Conservation (phyloP, 2,888 invertebrate genomes). For the Polymixis lichenea region DNA sequence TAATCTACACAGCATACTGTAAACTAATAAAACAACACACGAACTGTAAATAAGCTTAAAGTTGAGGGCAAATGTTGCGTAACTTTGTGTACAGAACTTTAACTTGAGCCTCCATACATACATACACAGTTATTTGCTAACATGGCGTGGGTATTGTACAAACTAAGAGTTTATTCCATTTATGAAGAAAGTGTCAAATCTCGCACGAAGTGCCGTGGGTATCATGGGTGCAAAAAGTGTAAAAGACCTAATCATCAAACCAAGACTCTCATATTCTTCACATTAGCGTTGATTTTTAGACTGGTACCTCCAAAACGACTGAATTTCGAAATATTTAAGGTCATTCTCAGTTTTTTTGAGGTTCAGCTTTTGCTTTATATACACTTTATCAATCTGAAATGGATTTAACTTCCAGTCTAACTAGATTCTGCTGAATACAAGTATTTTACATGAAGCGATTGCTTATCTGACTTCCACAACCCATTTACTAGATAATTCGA, state of each 20-base stretch:
- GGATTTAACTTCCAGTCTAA: too few species aligned
- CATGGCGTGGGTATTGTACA: constrained; percentile 1
- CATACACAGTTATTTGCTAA: constrained; percentile 5
- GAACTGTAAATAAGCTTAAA: constrained; percentile 44
- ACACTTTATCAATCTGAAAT: too few species aligned
- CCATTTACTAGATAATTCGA: too few species aligned
- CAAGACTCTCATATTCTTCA: background rate
- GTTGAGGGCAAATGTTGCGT: constrained; percentile 33
- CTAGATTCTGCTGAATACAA: too few species aligned
- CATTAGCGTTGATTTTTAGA: background rate
- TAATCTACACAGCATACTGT: constrained; percentile 10
- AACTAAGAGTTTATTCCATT: background rate
- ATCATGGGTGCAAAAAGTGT: background rate
- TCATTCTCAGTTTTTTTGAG: background rate
- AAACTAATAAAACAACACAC: constrained; percentile 39
- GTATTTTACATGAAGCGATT: too few species aligned
- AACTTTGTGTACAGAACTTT: constrained; percentile 39
- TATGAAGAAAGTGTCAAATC: background rate
- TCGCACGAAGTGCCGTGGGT: too few species aligned
- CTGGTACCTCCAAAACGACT: background rate
- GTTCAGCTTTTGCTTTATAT: too few species aligned
- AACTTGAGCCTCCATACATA: constrained; percentile 1
- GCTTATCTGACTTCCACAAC: too few species aligned
- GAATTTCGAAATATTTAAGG: background rate
- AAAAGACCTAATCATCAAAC: too few species aligned